Conservation (phyloP, 2,113 vertebrate genomes). For the Illadopsis cleaveri region DNA sequence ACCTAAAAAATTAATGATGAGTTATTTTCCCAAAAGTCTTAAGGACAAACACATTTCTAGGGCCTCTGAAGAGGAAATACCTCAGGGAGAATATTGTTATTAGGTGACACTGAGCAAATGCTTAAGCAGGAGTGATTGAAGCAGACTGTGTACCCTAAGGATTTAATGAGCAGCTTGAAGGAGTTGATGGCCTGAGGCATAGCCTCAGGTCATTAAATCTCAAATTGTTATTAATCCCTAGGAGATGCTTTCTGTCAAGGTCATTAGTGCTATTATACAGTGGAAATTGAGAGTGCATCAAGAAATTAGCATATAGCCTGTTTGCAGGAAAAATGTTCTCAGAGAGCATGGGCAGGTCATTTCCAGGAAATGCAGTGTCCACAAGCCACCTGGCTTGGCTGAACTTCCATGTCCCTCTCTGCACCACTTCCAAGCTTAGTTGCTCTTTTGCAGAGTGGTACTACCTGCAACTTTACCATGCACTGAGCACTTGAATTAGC, state of each 20-base stretch:
- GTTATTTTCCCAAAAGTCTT: not conserved
- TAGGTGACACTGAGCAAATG: slow-evolving; percentile 41
- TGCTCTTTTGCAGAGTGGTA: not conserved
- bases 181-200: slow-evolving; percentile 25
- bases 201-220: slow-evolving; percentile 55
- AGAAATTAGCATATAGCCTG: not conserved
- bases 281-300: not conserved
- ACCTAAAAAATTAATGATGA: not conserved
- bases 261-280: slow-evolving; percentile 45
- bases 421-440: not conserved
- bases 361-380: not conserved
- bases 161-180: slow-evolving; percentile 50
- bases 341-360: not conserved
- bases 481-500: not conserved
- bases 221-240: slow-evolving; percentile 40
- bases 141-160: slow-evolving; percentile 2
- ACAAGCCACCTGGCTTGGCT: not conserved
- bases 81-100: slow-evolving; percentile 39
- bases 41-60: not conserved
- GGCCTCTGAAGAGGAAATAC: slow-evolving; percentile 11
- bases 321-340: not conserved
- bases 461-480: not conserved
- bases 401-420: not conserved
- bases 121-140: slow-evolving; percentile 36
- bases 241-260: slow-evolving; percentile 43